phyloP scores from a whole-genome alignment of 2,888 invertebrate species.

The Prosopocoilus inquinatus region DNA sequence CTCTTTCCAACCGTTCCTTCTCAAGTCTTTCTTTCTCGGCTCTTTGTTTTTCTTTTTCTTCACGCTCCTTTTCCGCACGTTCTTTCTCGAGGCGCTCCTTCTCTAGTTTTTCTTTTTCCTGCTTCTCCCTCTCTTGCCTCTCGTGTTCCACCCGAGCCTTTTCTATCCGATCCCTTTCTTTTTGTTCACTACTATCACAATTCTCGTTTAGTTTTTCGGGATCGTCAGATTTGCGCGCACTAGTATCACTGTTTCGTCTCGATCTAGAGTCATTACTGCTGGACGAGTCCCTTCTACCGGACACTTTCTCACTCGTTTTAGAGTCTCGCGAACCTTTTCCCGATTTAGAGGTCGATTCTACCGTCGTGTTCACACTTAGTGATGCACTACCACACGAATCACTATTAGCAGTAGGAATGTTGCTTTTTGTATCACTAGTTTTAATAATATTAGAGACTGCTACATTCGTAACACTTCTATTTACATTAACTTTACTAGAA shows the following conservation, averaged over 20 bases:
- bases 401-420: conserved; percentile 31
- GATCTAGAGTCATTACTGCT: conserved; percentile 30
- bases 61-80: conserved; percentile 42
- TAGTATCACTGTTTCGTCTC: conserved; percentile 43
- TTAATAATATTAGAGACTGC: conserved; percentile 35
- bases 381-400: not conserved
- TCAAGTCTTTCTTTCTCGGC: conserved; percentile 41
- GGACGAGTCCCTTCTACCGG: conserved; percentile 35
- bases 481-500: conserved; percentile 47
- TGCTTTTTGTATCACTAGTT: conserved; percentile 30
- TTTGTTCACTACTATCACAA: conserved; percentile 39
- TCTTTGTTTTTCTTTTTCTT: conserved; percentile 52
- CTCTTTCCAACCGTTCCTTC: conserved; percentile 42
- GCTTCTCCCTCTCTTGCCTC: conserved; percentile 38
- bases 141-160: conserved; percentile 34
- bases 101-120: conserved; percentile 36
- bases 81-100: conserved; percentile 40
- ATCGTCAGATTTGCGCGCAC: conserved; percentile 36
- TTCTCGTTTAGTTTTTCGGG: conserved; percentile 41
- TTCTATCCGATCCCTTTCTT: conserved; percentile 31
- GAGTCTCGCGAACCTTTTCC: conserved; percentile 25
- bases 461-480: conserved; percentile 38
- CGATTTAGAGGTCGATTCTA: conserved; percentile 14
- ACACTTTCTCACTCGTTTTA: conserved; percentile 38
- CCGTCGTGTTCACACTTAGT: not conserved